Base-by-base conservation (phyloP, 2,888 invertebrate species). In the Lamproptera curius region DNA sequence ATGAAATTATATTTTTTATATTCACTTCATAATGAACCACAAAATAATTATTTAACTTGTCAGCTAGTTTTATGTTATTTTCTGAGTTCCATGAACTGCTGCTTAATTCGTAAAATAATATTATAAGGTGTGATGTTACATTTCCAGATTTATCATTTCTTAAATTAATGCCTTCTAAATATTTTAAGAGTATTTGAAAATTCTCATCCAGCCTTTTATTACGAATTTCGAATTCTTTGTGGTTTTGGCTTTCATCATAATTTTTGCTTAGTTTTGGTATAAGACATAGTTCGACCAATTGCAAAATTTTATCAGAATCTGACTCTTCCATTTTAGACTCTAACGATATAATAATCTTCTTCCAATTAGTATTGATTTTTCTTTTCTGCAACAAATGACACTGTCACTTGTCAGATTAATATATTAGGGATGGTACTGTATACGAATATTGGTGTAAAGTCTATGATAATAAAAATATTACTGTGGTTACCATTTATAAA, bases 261-360 rank as follows among this genome's bases (percentile, higher is more conserved):
- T 75, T 73, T 58, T 63, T 73, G 15, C 63, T 50, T 28, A 85
- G 70, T 63, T 72, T 80, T 6, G 69, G 65, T 38, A 84, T 31
- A 42, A 72, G 58, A 55, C 80, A 84, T 62, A 28, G 38, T 14
- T 44, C 40, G 28, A 71, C 61, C 31, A 51, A 51, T 43, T 63
- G 53, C 41, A 61, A 55, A 36, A 71, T 37, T 16, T 45, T 26
- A 38, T 38, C 31, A 45, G 5, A 9, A n/a, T 31, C 31, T 31
- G 2, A n/a, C 31, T 11, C 13, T 11, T 31, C 13, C 4, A 20
- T 20, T 20, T 20, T 20, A 3, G 6, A 20, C 3, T 20, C n/a
- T n/a, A n/a, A n/a, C n/a, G n/a, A n/a, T n/a, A n/a, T n/a, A n/a
- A n/a, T n/a, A n/a, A n/a, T n/a, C n/a, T n/a, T n/a, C n/a, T n/a